A percentile compares a stretch with the other conserved stretches of the same genome.
These are phyloP conservation scores for Drosophila serrata DNA, from an alignment of 1,140 invertebrate species.

Conservation along the genomic window DNA sequence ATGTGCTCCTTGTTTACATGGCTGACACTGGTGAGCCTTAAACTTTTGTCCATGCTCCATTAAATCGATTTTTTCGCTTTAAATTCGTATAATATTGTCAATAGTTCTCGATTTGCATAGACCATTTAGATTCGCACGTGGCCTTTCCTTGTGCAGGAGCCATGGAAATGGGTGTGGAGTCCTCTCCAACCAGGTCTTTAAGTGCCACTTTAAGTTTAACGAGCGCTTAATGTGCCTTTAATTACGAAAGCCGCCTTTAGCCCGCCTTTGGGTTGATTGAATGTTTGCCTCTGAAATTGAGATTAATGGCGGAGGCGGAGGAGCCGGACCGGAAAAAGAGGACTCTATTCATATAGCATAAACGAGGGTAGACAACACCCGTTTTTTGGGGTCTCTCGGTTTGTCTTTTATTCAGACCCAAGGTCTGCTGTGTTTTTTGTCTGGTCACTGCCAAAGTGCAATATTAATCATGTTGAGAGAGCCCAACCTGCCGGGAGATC, in stretches of 20 bases:
- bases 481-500: slow-evolving; percentile 13
- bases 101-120: slow-evolving; percentile 53
- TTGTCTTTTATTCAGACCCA: slow-evolving; percentile 5
- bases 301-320: slow-evolving; percentile 58
- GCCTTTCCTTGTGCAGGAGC: background rate
- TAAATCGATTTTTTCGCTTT: slow-evolving; percentile 22
- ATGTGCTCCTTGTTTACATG: background rate
- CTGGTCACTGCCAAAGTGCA: slow-evolving; percentile 34
- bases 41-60: slow-evolving; percentile 12
- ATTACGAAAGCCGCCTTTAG: slow-evolving; percentile 51
- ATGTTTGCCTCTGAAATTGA: slow-evolving; percentile 72
- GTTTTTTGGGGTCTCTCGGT: slow-evolving; percentile 13
- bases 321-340: slow-evolving; percentile 20
- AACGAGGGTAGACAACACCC: slow-evolving; percentile 44
- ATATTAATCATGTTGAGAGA: slow-evolving; percentile 46
- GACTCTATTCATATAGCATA: slow-evolving; percentile 62
- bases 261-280: slow-evolving; percentile 63
- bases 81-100: slow-evolving; percentile 8
- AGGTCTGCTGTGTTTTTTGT: slow-evolving; percentile 17
- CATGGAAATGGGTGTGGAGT: slow-evolving; percentile 14
- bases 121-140: slow-evolving; percentile 26
- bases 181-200: slow-evolving; percentile 18
- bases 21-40: background rate
- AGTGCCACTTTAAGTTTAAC: slow-evolving; percentile 77
- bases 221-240: slow-evolving; percentile 76